phyloP scores from a whole-genome alignment of 1,140 invertebrate genomes.

The Zaprionus gabonicus region DNA sequence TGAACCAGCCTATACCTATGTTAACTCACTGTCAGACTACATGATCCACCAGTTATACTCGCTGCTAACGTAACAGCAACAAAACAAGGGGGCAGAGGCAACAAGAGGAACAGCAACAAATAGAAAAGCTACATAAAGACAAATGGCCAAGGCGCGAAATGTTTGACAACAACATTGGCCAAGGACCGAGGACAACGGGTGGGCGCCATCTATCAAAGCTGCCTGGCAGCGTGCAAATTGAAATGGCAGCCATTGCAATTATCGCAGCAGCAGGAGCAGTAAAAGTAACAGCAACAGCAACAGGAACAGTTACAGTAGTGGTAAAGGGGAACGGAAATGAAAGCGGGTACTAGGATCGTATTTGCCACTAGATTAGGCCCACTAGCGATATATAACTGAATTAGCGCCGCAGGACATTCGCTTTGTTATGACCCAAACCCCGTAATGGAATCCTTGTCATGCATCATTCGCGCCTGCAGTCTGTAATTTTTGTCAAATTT shows the following conservation, averaged over 20 bases:
- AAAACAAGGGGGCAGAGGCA: constrained; percentile 1
- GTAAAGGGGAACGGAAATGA: background rate
- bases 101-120: constrained; percentile 9
- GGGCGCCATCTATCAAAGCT: constrained; percentile 67
- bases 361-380: constrained; percentile 73
- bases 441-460: constrained; percentile 38
- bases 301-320: background rate
- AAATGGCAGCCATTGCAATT: constrained; percentile 78
- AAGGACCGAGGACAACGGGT: constrained; percentile 24
- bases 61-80: background rate
- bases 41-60: background rate
- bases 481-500: constrained; percentile 58
- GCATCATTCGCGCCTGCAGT: constrained; percentile 67
- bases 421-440: constrained; percentile 40
- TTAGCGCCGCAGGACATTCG: constrained; percentile 63
- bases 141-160: constrained; percentile 79
- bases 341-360: background rate
- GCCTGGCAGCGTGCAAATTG: constrained; percentile 64
- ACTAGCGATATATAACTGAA: constrained; percentile 75
- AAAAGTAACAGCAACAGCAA: constrained; percentile 5
- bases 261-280: constrained; percentile 49
- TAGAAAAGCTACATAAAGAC: constrained; percentile 49
- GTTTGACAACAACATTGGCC: constrained; percentile 62
- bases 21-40: background rate
- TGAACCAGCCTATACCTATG: background rate